Percentiles rank a stretch among this genome's conserved stretches.
These are phyloP conservation scores for Alexandromys fortis DNA, from an alignment of 2,113 vertebrate species.

Conservation along the genomic window DNA sequence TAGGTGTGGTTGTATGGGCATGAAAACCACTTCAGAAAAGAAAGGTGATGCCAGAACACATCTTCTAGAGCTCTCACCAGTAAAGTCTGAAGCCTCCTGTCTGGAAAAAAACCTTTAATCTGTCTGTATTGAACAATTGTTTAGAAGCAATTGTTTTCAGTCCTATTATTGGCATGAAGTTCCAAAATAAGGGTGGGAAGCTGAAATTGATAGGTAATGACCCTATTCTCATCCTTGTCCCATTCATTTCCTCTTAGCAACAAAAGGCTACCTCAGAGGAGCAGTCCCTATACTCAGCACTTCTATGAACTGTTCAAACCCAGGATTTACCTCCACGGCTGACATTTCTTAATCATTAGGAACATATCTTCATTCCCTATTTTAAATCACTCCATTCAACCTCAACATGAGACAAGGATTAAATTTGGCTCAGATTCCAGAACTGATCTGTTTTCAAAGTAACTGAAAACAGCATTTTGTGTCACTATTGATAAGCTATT, in stretches of 20 bases:
- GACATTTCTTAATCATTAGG: slow-evolving; percentile 14
- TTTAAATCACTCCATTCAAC: neutral
- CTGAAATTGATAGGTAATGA: neutral
- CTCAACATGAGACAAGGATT: slow-evolving; percentile 14
- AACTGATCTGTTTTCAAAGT: slow-evolving; percentile 69
- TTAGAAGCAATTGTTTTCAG: neutral
- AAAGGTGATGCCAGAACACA: neutral
- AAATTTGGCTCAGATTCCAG: slow-evolving; percentile 53
- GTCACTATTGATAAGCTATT: slow-evolving; percentile 66
- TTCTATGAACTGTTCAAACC: neutral
- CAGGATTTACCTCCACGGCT: neutral
- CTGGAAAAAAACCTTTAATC: neutral
- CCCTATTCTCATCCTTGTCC: neutral
- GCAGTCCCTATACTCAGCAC: neutral
- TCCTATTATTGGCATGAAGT: neutral
- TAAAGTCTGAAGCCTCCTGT: neutral
- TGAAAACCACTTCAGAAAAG: neutral
- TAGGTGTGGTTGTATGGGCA: neutral
- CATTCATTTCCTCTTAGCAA: neutral
- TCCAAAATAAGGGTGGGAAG: neutral
- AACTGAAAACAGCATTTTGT: slow-evolving; percentile 76
- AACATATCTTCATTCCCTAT: neutral
- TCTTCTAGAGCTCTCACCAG: neutral
- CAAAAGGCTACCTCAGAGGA: neutral
- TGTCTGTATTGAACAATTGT: rapidly evolving